phyloP scores from a whole-genome alignment of 2,797 vertebrate species.

The Spondyliosoma cantharus region DNA sequence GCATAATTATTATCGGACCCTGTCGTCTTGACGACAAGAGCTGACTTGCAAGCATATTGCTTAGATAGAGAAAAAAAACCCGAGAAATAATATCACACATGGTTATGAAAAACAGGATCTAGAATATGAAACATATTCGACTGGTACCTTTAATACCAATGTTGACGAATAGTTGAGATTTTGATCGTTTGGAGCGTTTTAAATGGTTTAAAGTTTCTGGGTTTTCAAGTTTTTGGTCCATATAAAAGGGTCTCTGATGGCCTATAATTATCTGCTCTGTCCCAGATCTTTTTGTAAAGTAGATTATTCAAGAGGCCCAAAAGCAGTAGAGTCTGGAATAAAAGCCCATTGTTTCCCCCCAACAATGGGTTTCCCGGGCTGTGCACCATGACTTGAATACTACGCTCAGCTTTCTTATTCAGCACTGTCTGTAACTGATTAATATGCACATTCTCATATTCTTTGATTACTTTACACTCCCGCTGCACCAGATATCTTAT shows the following conservation, averaged over 20 bases:
- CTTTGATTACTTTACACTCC: neutral
- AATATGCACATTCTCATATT: constrained; percentile 48
- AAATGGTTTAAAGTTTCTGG: neutral
- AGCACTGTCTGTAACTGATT: constrained; percentile 44
- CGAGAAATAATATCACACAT: neutral
- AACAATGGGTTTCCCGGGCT: constrained; percentile 60
- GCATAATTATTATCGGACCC: neutral
- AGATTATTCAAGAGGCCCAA: constrained; percentile 73
- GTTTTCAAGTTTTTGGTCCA: neutral
- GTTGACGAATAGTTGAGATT: no score
- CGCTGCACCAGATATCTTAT: neutral
- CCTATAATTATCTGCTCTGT: constrained; percentile 50
- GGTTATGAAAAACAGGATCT: neutral
- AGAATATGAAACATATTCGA: neutral
- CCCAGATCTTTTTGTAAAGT: constrained; percentile 66
- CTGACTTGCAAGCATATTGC: neutral
- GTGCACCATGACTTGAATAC: constrained; percentile 53
- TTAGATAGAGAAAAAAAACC: neutral
- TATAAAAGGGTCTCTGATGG: neutral
- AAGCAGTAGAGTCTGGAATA: constrained; percentile 63
- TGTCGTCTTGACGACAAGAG: constrained; percentile 6
- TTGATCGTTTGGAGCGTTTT: neutral
- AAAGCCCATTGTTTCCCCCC: constrained; percentile 71
- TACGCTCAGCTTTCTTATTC: constrained; percentile 40
- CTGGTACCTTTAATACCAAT: no score